Conservation (phyloP, 2,797 vertebrate species). For the Siniperca undulata region DNA sequence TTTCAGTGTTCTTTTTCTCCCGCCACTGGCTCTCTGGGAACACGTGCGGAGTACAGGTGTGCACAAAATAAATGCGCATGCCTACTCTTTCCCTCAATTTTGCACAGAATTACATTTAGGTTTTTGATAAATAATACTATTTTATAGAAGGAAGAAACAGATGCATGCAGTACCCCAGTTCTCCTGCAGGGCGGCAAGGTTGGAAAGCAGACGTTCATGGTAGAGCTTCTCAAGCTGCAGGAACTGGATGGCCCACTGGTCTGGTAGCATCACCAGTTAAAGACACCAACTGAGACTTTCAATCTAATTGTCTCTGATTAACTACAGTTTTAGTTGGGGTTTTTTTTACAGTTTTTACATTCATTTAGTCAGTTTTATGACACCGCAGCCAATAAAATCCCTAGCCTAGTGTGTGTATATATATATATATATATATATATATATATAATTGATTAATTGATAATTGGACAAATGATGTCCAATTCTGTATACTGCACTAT, state of each 20-base stretch:
- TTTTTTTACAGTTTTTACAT: neutral
- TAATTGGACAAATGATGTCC: no score
- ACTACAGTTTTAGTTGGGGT: no score
- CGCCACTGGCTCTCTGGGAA: constrained; percentile 90
- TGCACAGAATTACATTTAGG: neutral
- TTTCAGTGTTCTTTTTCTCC: constrained; percentile 68
- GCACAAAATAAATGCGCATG: neutral
- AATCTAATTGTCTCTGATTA: neutral
- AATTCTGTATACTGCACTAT: no score
- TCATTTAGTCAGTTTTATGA: neutral
- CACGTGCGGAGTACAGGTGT: constrained; percentile 7
- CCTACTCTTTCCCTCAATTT: neutral
- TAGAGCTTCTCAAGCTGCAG: constrained; percentile 94
- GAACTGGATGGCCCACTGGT: constrained; percentile 94
- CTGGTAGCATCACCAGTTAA: constrained; percentile 82
- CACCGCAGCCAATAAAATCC: neutral
- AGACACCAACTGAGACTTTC: constrained; percentile 42
- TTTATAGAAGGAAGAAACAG: neutral
- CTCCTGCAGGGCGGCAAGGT: constrained; percentile 92
- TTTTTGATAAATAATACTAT: neutral
- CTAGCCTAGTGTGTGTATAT: neutral
- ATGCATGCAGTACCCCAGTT: constrained; percentile 89
- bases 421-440: no score
- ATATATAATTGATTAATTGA: no score
- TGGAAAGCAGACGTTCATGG: constrained; percentile 94